Conservation (phyloP, 2,888 invertebrate genomes). For the Lissocephala sabroskyi region DNA sequence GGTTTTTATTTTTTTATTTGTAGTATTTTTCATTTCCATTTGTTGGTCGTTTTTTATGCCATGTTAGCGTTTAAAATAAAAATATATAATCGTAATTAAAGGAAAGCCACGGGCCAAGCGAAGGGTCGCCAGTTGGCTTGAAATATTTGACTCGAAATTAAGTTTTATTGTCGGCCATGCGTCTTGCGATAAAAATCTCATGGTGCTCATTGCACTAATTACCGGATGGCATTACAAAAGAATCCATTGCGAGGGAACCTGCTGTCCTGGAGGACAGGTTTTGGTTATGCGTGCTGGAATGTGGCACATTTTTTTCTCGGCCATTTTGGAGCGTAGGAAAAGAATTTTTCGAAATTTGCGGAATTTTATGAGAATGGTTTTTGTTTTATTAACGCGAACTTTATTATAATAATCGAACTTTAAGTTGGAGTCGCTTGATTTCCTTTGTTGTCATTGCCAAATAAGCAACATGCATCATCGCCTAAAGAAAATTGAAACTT, state of each 20-base stretch:
- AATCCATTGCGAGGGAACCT: conserved; percentile 17
- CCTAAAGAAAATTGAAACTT: conserved; percentile 33
- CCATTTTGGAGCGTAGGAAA: no score
- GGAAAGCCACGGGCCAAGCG: conserved; percentile 24
- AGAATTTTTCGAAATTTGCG: no score
- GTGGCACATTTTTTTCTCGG: no score
- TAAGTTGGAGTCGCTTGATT: no score
- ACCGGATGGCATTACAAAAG: conserved; percentile 42
- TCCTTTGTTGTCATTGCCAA: neutral
- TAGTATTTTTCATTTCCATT: conserved; percentile 62
- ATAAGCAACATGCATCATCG: conserved; percentile 25
- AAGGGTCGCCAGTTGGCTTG: neutral
- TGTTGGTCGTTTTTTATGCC: conserved; percentile 61
- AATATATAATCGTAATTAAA: conserved; percentile 61
- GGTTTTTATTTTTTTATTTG: conserved; percentile 3
- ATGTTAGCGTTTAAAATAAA: conserved; percentile 63
- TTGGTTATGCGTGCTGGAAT: conserved; percentile 30
- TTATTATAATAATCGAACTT: no score
- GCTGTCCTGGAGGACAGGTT: neutral
- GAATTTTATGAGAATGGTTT: no score
- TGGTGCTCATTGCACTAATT: conserved; percentile 52
- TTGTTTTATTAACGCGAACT: no score
- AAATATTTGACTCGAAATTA: conserved; percentile 41
- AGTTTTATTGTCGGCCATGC: conserved; percentile 46
- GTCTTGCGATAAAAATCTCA: conserved; percentile 42